Evolutionary conservation across 2,888 invertebrate genomes (phyloP).

Genomic region (Cerastoderma edule): DNA sequence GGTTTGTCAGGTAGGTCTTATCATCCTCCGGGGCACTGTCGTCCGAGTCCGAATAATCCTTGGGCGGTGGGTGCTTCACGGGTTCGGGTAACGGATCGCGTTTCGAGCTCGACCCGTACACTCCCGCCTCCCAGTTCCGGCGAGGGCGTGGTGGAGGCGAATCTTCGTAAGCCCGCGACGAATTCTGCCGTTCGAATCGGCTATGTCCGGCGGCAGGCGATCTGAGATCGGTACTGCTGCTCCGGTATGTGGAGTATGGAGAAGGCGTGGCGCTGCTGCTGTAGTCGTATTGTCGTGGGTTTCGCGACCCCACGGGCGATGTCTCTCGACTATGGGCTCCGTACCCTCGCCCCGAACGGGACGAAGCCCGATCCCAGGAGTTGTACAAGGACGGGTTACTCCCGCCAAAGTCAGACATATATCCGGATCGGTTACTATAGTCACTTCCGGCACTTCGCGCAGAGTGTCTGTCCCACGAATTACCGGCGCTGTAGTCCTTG

Average conservation of each 20-base stretch:
- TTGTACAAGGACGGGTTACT: constrained; percentile 73
- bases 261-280: constrained; percentile 77
- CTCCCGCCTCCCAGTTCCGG: constrained; percentile 54
- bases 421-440: constrained; percentile 74
- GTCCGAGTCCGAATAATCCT: constrained; percentile 67
- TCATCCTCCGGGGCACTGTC: constrained; percentile 80
- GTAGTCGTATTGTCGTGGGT: constrained; percentile 75
- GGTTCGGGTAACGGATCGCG: constrained; percentile 50
- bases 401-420: constrained; percentile 79
- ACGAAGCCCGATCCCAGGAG: constrained; percentile 76
- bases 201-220: constrained; percentile 66
- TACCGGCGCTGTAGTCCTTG: constrained; percentile 52
- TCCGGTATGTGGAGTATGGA: constrained; percentile 75
- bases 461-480: constrained; percentile 67
- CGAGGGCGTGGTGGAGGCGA: constrained; percentile 31
- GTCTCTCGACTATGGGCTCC: constrained; percentile 75
- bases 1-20: constrained; percentile 77
- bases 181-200: constrained; percentile 71
- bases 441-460: constrained; percentile 67
- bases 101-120: constrained; percentile 41
- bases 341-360: constrained; percentile 71
- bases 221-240: constrained; percentile 62
- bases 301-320: constrained; percentile 73
- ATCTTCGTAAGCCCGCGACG: constrained; percentile 66
- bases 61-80: constrained; percentile 60